A percentile compares a stretch with the other conserved stretches of the same genome.
Conservation (phyloP, 2,888 invertebrate species). For the Eristalis intricaria region DNA sequence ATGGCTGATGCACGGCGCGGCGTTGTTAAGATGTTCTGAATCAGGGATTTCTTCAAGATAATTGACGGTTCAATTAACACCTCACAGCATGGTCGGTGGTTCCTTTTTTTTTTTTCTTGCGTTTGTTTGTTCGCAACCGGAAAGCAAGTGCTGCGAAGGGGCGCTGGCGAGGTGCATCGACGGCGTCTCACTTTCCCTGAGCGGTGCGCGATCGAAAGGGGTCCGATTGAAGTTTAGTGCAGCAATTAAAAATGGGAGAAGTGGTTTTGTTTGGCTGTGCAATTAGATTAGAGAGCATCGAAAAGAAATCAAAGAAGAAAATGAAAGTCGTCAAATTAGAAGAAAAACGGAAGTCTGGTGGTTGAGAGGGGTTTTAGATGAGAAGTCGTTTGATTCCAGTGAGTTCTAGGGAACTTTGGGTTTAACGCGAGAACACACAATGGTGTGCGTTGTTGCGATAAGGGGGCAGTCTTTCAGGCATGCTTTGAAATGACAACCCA, state of each 20-base stretch:
- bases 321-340: not conserved
- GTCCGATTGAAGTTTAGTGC: not conserved
- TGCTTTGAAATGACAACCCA: too few species aligned
- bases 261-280: not conserved
- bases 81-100: conserved; percentile 4
- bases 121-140: not conserved
- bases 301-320: not conserved
- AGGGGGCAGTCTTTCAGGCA: too few species aligned
- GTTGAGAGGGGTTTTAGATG: not conserved
- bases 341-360: not conserved
- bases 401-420: not conserved
- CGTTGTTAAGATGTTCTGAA: conserved; percentile 42
- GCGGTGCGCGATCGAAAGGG: not conserved
- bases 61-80: conserved; percentile 54
- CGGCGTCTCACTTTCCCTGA: not conserved
- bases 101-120: not conserved
- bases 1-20: not conserved
- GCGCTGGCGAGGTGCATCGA: too few species aligned
- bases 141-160: not conserved
- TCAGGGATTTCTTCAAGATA: conserved; percentile 40
- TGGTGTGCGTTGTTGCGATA: too few species aligned
- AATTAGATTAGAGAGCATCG: not conserved
- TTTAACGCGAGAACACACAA: too few species aligned
- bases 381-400: not conserved
- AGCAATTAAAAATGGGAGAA: not conserved